Base-by-base conservation (phyloP, 92 coral and sea anemone genomes). In the Diadumene lineata region DNA sequence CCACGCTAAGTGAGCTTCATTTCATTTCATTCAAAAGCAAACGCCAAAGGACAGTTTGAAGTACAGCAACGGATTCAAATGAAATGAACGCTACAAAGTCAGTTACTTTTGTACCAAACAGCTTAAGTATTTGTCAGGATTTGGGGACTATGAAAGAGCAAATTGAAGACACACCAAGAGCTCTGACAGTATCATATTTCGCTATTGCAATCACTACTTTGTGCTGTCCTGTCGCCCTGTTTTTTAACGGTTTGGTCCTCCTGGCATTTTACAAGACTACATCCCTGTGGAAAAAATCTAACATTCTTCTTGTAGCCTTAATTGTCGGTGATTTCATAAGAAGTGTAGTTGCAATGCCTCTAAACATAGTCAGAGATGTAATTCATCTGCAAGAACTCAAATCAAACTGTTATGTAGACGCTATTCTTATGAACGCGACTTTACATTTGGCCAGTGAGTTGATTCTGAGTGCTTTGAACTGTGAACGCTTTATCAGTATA, bases 401-500 rank as follows among this genome's bases (percentile, higher is more conserved):
- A 53, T 16, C 58, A 15, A 53, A 21, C 58, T 53, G 58, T 23
- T 53, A 13, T 53, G 19, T 53, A 2, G 24, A 13, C 4, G 58
- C 24, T 6, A 9, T 53, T 4, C 6, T 13, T 3, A 13, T 4
- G 10, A 53, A 53, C 19, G 2, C 4, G 3, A 21, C n/a, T 53
- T 23, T 53, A 23, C 24, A 3, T 53, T 21, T 53, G 19, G 21
- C 58, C 19, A 53, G 18, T 53, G 8, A 4, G 18, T 23, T 53
- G 58, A 13, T 65, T 4, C n/a, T 65, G 48, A n/a, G 32, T 8
- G 38, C 43, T 8, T 8, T 32, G 18, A 65, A 65, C 48, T 65
- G 70, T 65, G 70, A 65, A 26, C 70, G 70, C 26, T 65, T 65
- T 30, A 21, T 65, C 46, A 32, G 70, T 50, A 3, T 65, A 25